Base-by-base conservation (phyloP, 2,888 invertebrate genomes). In the Drosophila stalkeri region DNA sequence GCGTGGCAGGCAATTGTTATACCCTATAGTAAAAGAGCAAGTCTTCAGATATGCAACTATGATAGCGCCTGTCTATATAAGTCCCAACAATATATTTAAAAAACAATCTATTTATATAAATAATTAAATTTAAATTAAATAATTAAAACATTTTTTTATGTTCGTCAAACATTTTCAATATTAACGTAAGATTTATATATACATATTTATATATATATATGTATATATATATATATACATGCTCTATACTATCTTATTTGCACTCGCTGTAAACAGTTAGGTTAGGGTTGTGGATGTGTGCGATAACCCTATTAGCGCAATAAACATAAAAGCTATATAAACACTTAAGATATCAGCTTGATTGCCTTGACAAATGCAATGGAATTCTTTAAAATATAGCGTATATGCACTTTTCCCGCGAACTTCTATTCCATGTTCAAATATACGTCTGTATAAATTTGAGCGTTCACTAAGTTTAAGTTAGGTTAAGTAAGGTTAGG, bases 1-100 rank as follows among this genome's bases (percentile, higher is more conserved):
- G 44, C 51, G 44, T 49, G 47, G 49, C 70, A 31, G 27, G 31
- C 37, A 55, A 18, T 69, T 69, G 9, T 3, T 33, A 18, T 31
- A 23, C 64, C 55, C 46, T 46, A 16, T 8, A 16, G 7, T 69
- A 31, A 31, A 5, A 16, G 9, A 3, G 16, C 16, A 23, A n/a
- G 27, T 2, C 5, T n/a, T 12, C 0, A 4, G 11, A 44, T 41
- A 41, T 43, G 18, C 33, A 33, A 9, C 33, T 33, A 9, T 33
- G 14, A n/a, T 8, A 23, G 16, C 8, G 8, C 46, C 1, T 23
- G 7, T 8, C 46, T 23, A 3, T 14, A 16, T 7, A 16, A 39
- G 16, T 39, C 16, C 7, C 7, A 18, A 11, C 12, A 12, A 35
- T 35, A 12, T 12, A 14, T 37, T 1, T 5, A 14, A 14, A 0